Conservation (phyloP, 1,140 invertebrate genomes). For the Olivierus martensii region DNA sequence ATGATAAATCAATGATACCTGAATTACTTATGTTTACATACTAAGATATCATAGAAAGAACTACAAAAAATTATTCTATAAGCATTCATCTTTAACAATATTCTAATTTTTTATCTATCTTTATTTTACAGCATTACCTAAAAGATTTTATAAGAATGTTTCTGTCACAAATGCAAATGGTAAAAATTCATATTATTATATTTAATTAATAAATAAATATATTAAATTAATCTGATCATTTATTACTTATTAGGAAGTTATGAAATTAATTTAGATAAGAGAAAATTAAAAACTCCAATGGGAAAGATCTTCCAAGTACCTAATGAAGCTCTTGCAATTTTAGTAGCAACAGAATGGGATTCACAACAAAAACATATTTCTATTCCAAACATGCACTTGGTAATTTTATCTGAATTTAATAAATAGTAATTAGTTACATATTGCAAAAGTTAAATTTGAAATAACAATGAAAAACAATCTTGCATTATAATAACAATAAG, state of each 20-base stretch:
- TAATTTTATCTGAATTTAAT: slow-evolving; percentile 29
- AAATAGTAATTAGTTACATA: too few relatives aligned
- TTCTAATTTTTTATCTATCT: too few relatives aligned
- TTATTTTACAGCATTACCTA: slow-evolving; percentile 11
- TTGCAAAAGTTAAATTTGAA: slow-evolving; percentile 12
- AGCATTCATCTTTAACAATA: too few relatives aligned
- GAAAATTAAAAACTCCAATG: slow-evolving; percentile 73
- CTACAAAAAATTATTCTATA: too few relatives aligned
- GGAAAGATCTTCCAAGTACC: slow-evolving; percentile 59
- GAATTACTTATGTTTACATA: too few relatives aligned
- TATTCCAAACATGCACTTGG: slow-evolving; percentile 73
- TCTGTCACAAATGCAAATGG: slow-evolving; percentile 40
- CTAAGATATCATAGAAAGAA: too few relatives aligned
- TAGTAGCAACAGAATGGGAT: slow-evolving; percentile 83
- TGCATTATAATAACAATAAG: too few relatives aligned
- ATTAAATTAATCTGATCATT: neutral
- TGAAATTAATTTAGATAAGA: slow-evolving; percentile 65
- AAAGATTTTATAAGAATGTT: slow-evolving; percentile 51
- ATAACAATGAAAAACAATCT: too few relatives aligned
- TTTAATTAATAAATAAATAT: neutral
- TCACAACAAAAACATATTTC: slow-evolving; percentile 62
- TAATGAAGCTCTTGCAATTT: slow-evolving; percentile 76
- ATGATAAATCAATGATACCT: too few relatives aligned
- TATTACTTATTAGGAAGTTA: slow-evolving; percentile 21
- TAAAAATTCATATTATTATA: slow-evolving; percentile 31